Evolutionary conservation across 2,888 invertebrate genomes (phyloP).

Genomic region (Venusia cambrica): DNA sequence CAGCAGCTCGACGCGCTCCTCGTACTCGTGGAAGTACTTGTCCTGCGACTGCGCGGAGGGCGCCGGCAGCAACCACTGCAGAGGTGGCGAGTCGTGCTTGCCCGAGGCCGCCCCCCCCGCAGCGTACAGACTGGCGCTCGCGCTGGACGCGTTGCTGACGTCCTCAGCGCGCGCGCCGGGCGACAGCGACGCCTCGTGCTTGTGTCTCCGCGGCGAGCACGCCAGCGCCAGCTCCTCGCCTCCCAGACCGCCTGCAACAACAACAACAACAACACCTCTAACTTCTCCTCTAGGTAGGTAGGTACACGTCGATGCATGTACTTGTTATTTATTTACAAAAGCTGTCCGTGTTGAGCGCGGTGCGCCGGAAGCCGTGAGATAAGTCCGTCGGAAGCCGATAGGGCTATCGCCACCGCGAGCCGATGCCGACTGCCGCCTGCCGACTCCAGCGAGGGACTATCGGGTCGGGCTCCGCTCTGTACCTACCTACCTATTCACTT

Average conservation of each 20-base stretch:
- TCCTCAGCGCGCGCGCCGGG: constrained; percentile 88
- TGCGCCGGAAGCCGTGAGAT: constrained; percentile 56
- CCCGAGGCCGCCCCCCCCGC: too few species aligned
- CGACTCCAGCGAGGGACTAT: too few species aligned
- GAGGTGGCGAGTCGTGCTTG: constrained; percentile 76
- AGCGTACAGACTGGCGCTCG: constrained; percentile 83
- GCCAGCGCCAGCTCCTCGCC: constrained; percentile 89
- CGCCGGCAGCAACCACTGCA: constrained; percentile 87
- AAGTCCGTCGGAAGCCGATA: constrained; percentile 65
- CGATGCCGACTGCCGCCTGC: constrained; percentile 37
- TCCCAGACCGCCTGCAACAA: constrained; percentile 87
- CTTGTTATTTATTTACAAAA: too few species aligned
- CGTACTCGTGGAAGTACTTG: constrained; percentile 84
- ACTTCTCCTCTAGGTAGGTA: too few species aligned
- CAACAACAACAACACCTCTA: too few species aligned
- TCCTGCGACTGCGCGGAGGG: too few species aligned
- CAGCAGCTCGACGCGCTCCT: constrained; percentile 83
- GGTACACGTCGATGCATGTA: too few species aligned
- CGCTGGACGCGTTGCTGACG: constrained; percentile 85
- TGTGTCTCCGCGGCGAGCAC: constrained; percentile 79
- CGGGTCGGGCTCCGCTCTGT: too few species aligned
- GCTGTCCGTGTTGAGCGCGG: too few species aligned
- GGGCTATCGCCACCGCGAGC: constrained; percentile 39
- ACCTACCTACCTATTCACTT: too few species aligned
- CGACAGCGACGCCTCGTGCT: constrained; percentile 84